Evolutionary conservation across 2,888 invertebrate species (phyloP).

Genomic region (Idaea aversata): DNA sequence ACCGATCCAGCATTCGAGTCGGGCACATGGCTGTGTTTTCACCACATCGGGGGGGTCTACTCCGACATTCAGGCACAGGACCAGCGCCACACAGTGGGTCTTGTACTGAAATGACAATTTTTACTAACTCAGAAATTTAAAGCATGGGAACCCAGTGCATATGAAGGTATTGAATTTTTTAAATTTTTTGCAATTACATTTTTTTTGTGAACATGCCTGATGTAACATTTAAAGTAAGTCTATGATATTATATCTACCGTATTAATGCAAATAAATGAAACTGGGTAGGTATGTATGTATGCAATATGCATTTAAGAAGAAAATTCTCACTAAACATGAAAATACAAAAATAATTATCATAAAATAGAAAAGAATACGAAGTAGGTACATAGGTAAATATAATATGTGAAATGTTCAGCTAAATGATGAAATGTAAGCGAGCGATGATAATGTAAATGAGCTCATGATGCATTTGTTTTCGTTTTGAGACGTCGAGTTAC

Average conservation of each 20-base stretch:
- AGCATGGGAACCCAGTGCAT: neutral
- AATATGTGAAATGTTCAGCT: neutral
- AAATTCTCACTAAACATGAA: too few species aligned
- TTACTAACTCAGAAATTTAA: neutral
- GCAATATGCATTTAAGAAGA: too few species aligned
- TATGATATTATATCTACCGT: too few species aligned
- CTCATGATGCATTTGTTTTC: conserved; percentile 73
- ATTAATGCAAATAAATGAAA: too few species aligned
- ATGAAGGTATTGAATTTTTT: too few species aligned
- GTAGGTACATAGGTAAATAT: neutral
- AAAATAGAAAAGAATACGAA: neutral
- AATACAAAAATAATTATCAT: too few species aligned
- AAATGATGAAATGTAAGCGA: neutral
- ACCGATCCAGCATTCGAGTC: conserved; percentile 99
- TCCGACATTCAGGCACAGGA: conserved; percentile 98
- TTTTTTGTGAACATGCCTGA: too few species aligned
- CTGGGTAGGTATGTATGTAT: too few species aligned
- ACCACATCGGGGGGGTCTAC: conserved; percentile 99
- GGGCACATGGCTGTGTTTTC: conserved; percentile 97
- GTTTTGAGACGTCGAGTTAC: conserved; percentile 37
- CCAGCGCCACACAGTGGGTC: conserved; percentile 98
- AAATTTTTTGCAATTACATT: too few species aligned
- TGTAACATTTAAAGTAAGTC: too few species aligned
- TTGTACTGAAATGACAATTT: conserved; percentile 88
- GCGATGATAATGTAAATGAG: conserved; percentile 10